Conservation (phyloP, 64 coral and sea anemone species). For the Pocillopora verrucosa region DNA sequence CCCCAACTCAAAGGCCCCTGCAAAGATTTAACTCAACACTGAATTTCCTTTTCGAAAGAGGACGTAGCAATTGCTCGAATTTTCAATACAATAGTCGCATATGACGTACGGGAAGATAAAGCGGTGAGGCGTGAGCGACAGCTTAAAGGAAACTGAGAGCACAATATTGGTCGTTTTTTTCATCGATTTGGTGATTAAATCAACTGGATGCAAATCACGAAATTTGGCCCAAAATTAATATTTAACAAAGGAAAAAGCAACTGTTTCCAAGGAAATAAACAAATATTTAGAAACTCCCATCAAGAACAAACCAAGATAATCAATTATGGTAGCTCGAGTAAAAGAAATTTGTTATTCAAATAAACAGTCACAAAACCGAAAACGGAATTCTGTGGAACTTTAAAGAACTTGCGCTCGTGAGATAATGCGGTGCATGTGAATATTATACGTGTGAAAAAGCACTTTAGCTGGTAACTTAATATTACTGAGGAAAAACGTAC, state of each 20-base stretch:
- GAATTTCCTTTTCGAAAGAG: background rate
- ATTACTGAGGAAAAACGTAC: background rate
- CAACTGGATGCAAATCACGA: conserved; percentile 7
- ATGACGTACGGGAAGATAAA: background rate
- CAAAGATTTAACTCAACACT: too few species aligned
- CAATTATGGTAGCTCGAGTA: background rate
- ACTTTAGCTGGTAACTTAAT: background rate
- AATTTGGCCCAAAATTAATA: background rate
- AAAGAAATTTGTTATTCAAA: background rate
- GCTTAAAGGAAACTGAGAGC: background rate
- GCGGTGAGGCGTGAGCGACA: conserved; percentile 5
- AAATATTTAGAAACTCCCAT: background rate
- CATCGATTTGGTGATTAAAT: background rate
- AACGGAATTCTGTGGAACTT: too few species aligned
- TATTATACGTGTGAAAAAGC: background rate
- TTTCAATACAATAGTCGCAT: background rate
- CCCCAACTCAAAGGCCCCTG: too few species aligned
- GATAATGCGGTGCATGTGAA: too few species aligned
- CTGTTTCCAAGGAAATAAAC: conserved; percentile 7
- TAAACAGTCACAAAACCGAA: too few species aligned
- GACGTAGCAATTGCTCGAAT: background rate
- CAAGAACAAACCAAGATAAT: background rate
- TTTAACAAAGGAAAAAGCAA: background rate
- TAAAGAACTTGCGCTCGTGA: too few species aligned
- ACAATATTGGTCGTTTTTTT: background rate